A percentile compares a stretch with the other conserved stretches of the same genome.
Evolutionary conservation across 2,797 vertebrate genomes (phyloP).

Genomic region (Pantherophis alleghaniensis): DNA sequence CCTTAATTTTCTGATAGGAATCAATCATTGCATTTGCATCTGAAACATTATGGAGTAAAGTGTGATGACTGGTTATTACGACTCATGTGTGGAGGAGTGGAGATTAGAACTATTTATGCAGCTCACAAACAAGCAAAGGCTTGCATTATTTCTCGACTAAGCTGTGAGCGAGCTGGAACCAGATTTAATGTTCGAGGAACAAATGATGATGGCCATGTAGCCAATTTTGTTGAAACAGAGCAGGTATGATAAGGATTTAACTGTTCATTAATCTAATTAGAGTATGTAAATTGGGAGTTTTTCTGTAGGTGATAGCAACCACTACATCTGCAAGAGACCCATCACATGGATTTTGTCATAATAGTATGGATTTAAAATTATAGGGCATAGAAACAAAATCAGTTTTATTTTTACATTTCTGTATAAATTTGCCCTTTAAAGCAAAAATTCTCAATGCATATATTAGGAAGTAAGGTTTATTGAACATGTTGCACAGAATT

Average conservation of each 20-base stretch:
- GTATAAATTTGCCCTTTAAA: neutral
- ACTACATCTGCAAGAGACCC: neutral
- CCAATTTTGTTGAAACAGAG: slow-evolving; percentile 98
- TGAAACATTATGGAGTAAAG: slow-evolving; percentile 96
- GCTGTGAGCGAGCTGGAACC: slow-evolving; percentile 94
- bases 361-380: neutral
- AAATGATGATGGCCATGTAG: slow-evolving; percentile 95
- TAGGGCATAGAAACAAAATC: neutral
- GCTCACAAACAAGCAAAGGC: slow-evolving; percentile 98
- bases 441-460: neutral
- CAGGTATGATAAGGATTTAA: slow-evolving; percentile 75
- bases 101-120: slow-evolving; percentile 95
- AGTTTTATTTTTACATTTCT: neutral
- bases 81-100: slow-evolving; percentile 97
- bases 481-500: neutral
- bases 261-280: neutral
- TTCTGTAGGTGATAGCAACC: neutral
- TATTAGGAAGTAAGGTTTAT: neutral
- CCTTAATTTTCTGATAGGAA: slow-evolving; percentile 77
- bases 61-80: slow-evolving; percentile 95
- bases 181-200: slow-evolving; percentile 95
- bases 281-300: neutral
- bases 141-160: slow-evolving; percentile 94
- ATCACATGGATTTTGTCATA: neutral
- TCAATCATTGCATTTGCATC: slow-evolving; percentile 92